A percentile compares a stretch with the other conserved stretches of the same genome.
Conservation (phyloP, 2,888 invertebrate species). For the Oscheius myriophilus region DNA sequence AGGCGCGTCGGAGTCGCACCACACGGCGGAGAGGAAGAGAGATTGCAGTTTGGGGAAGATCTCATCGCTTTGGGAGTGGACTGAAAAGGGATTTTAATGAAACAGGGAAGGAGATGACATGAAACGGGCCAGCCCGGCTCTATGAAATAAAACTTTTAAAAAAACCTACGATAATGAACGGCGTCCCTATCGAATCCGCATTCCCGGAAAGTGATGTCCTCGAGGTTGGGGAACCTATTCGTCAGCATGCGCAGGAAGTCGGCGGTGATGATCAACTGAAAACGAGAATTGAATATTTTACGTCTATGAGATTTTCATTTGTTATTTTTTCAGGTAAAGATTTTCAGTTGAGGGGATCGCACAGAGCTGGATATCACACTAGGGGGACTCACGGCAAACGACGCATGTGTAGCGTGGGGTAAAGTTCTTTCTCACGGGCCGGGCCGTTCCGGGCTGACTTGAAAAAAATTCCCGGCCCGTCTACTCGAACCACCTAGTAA, state of each 20-base stretch:
- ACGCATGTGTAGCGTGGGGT: no score
- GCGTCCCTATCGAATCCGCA: slow-evolving; percentile 22
- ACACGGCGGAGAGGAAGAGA: slow-evolving; percentile 4
- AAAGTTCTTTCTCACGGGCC: no score
- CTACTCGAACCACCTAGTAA: no score
- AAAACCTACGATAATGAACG: slow-evolving; percentile 9
- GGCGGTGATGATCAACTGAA: slow-evolving; percentile 22
- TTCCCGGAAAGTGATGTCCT: neutral
- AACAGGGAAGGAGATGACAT: neutral
- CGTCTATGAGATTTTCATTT: no score
- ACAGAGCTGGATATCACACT: no score
- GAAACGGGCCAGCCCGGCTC: neutral
- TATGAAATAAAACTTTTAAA: neutral
- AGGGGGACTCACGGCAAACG: no score
- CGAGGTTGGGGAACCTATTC: slow-evolving; percentile 2
- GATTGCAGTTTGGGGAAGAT: slow-evolving; percentile 10
- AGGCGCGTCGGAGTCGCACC: slow-evolving; percentile 19
- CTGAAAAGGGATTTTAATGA: slow-evolving; percentile 5
- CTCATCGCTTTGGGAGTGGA: neutral
- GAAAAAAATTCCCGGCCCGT: no score
- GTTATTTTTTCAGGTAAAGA: no score
- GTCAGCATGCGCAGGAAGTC: slow-evolving; percentile 4
- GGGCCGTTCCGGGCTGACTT: no score
- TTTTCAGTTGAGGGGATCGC: no score
- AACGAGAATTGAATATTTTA: no score